Evolutionary conservation across 2,888 invertebrate species (phyloP).

Genomic region (Argyra leucocephala): DNA sequence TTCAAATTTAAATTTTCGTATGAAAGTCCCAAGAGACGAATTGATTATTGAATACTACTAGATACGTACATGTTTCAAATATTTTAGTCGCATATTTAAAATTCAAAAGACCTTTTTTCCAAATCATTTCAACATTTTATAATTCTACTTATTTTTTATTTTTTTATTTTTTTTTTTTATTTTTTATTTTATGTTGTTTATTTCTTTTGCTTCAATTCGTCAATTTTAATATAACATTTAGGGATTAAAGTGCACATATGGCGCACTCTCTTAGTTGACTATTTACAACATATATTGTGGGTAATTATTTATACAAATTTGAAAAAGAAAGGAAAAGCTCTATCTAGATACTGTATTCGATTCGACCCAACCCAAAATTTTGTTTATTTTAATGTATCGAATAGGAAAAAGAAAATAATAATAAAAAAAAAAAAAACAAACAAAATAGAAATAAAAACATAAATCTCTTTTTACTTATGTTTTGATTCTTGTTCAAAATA

Average conservation of each 20-base stretch:
- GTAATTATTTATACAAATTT: constrained; percentile 1
- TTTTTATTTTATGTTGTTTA: too few species aligned
- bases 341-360: too few species aligned
- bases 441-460: not conserved
- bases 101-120: not conserved
- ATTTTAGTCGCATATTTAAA: too few species aligned
- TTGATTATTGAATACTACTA: not conserved
- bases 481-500: too few species aligned
- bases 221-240: not conserved
- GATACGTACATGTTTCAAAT: not conserved
- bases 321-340: not conserved
- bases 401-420: too few species aligned
- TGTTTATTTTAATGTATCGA: too few species aligned
- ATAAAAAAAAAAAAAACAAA: too few species aligned
- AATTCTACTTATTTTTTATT: not conserved
- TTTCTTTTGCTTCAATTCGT: not conserved
- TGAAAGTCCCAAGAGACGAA: not conserved
- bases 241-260: constrained; percentile 1
- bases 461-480: not conserved
- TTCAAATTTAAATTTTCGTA: not conserved
- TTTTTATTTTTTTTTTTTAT: too few species aligned
- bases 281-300: not conserved
- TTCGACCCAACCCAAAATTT: not conserved
- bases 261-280: not conserved
- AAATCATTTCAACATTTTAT: not conserved